These are phyloP conservation scores for Engraulis encrasicolus DNA, from an alignment of 2,113 vertebrate genomes.

Conservation along the genomic window DNA sequence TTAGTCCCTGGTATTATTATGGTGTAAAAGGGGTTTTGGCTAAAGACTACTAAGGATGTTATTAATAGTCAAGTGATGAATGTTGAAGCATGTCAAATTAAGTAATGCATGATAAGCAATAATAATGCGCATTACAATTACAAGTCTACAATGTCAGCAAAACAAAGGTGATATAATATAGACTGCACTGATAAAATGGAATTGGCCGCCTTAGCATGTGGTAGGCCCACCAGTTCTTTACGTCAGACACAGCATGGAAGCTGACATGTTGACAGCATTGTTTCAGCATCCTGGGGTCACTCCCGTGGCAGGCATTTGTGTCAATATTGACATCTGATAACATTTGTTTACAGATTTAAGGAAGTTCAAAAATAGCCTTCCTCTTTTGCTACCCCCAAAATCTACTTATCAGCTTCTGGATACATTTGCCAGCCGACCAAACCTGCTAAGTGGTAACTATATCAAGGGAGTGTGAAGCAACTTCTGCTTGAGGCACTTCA, in stretches of 20 bases:
- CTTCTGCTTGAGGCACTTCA: no score
- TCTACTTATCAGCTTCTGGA: slow-evolving; percentile 54
- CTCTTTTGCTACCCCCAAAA: slow-evolving; percentile 46
- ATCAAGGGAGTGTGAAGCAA: background rate
- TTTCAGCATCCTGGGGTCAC: background rate
- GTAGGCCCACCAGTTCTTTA: background rate
- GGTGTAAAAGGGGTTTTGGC: no score
- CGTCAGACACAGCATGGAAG: background rate
- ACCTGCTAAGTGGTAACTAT: slow-evolving; percentile 2
- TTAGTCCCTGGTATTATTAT: no score
- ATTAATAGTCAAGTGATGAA: no score
- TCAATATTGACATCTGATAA: slow-evolving; percentile 33
- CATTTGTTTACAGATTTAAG: slow-evolving; percentile 35
- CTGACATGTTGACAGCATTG: background rate
- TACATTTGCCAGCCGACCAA: slow-evolving; percentile 15
- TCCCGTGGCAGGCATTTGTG: background rate
- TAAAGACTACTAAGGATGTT: no score
- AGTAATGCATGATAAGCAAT: no score
- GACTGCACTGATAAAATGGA: background rate
- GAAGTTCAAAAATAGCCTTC: slow-evolving; percentile 68
- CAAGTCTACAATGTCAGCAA: no score
- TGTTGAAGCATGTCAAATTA: no score
- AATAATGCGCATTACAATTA: no score
- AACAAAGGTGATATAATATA: background rate
- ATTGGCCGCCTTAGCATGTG: no score